phyloP scores from a whole-genome alignment of 2,888 invertebrate species.

The Poecilobothrus nobilitatus region DNA sequence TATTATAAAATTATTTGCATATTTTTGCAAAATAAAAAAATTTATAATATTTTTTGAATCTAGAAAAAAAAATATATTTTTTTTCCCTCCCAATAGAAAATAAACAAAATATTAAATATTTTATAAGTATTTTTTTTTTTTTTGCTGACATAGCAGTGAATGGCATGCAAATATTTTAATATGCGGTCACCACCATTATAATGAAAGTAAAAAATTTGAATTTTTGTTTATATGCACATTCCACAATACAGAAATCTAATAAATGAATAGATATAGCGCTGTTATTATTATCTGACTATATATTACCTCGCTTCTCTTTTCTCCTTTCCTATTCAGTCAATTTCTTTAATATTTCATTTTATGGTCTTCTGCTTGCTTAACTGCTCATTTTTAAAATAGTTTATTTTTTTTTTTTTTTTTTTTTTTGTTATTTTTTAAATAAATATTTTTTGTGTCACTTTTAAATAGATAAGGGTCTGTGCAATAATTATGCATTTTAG shows the following conservation, averaged over 20 bases:
- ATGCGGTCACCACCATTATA: not conserved
- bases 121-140: not conserved
- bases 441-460: not conserved
- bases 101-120: not conserved
- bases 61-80: too few species aligned
- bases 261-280: too few species aligned
- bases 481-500: not conserved
- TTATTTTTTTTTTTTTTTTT: too few species aligned
- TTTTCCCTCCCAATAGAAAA: not conserved
- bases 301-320: too few species aligned
- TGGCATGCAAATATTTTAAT: not conserved
- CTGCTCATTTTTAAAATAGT: too few species aligned
- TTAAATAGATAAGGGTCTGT: not conserved
- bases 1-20: conserved; percentile 1
- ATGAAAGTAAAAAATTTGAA: not conserved
- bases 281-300: too few species aligned
- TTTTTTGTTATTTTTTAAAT: not conserved
- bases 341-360: too few species aligned
- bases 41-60: not conserved
- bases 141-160: not conserved
- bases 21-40: not conserved
- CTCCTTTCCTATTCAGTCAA: too few species aligned
- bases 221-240: too few species aligned
- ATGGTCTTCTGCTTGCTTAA: too few species aligned
- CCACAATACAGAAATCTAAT: too few species aligned